Evolutionary conservation across 2,797 vertebrate genomes (phyloP), one percentile per base, ranked within the genome.

Genomic region (Schizopygopsis pylzovi): DNA sequence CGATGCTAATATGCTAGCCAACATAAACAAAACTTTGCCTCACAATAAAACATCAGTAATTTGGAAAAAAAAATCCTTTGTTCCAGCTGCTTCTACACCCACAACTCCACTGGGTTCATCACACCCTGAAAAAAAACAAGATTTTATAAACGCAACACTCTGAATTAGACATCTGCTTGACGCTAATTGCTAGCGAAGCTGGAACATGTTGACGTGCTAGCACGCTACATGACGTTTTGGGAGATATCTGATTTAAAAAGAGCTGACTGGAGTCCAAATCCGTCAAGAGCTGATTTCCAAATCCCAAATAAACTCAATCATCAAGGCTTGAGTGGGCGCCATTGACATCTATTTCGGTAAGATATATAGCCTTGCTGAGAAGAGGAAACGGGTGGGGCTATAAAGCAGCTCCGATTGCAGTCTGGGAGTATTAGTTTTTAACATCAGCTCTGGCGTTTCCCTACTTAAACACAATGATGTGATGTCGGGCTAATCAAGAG

Each of bases 401-500:
- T 87, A 90, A 93, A 89, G 86, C 88, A 83, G 85, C 54, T 63
- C 22, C 87, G 85, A 88, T 84, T 91, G 90, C 87, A 85, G 70
- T 85, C 88, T 80, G 86, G 82, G 82, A 87, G 91, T 92, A 91
- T 94, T 89, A 75, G 87, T 93, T 93, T 91, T 56, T 2, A 75
- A 15, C 12, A 78, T 84, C 72, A 85, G 70, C 72, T 85, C 77
- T 76, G 91, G 73, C 75, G 86, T 85, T 83, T 82, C 73, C 68
- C 86, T 59, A 54, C 87, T 92, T 41, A 86, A 91, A 91, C 54
- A 81, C 75, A 86, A 88, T 90, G 79, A 82, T 79, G 71, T 41
- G 56, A 92, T 89, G 92, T 93, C 90, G 92, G 85, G 86, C 85
- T 91, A 94, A 94, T 94, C 90, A 59, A 91, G 94, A 93, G 90